Conservation (phyloP, 2,797 vertebrate genomes). For the Chelidonichthys spinosus region DNA sequence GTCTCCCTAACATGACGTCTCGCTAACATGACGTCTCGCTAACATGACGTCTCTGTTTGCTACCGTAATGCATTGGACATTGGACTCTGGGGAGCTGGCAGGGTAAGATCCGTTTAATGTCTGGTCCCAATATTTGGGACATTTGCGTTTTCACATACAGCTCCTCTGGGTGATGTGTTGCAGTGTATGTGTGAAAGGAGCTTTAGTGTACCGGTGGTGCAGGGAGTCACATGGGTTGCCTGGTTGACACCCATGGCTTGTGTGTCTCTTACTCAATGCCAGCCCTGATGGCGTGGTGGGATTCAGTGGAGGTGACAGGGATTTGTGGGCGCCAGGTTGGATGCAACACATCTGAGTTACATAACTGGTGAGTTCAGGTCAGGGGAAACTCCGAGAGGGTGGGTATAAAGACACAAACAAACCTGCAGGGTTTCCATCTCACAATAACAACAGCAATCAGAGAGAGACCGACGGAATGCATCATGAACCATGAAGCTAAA, state of each 20-base stretch:
- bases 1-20: too few relatives aligned
- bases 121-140: not conserved
- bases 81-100: not conserved
- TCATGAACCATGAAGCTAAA: too few relatives aligned
- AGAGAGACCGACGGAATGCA: not conserved
- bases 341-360: slow-evolving; percentile 54
- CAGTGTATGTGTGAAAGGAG: not conserved
- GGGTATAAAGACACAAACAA: not conserved
- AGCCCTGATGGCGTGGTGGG: slow-evolving; percentile 18
- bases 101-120: not conserved
- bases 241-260: slow-evolving; percentile 21
- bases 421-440: not conserved
- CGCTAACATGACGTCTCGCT: too few relatives aligned
- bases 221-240: slow-evolving; percentile 6
- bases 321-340: slow-evolving; percentile 64
- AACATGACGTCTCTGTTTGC: too few relatives aligned
- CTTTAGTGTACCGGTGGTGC: not conserved
- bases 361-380: slow-evolving; percentile 41
- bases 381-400: slow-evolving; percentile 11
- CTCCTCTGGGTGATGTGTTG: not conserved
- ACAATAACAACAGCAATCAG: not conserved
- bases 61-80: not conserved
- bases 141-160: not conserved
- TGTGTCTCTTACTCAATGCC: slow-evolving; percentile 2
- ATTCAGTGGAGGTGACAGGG: slow-evolving; percentile 47